Base-by-base conservation (phyloP, 1,140 invertebrate species). In the Charaxes varanes region DNA sequence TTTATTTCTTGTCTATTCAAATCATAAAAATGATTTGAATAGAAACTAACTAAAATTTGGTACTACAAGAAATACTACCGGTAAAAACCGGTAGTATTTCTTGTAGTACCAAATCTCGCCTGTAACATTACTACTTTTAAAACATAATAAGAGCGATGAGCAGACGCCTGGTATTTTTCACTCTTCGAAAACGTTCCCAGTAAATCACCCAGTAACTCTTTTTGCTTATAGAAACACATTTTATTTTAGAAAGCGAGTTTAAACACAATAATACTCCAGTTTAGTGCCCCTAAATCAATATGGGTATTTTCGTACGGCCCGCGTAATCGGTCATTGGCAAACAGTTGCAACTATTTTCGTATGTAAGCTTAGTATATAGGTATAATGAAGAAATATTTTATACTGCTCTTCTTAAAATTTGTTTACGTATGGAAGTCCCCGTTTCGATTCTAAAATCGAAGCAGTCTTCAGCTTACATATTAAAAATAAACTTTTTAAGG, bases 151-250 rank as follows among this genome's bases (percentile, higher is more conserved):
- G 45, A 54, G 23, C 37, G 33, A 35, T 44, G 48, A 45, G 49
- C 41, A 36, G 22, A 34, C 56, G 59, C 44, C 66, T 68, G 71
- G 54, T 58, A 54, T 65, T 48, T 58, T 53, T 76, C 68, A 76
- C 64, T 76, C 68, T 44, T 38, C 62, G 41, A 44, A 42, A 53
- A 53, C 61, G 57, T 60, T 61, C 43, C 50, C 55, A 47, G 50
- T 71, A 72, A 76, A 76, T 72, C 66, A 68, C 60, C 32, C 14
- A 27, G 49, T 60, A 62, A n/a, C 53, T 47, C 50, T 47, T 50
- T 14, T 47, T 33, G 50, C 50, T 42, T 45, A 37, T 45, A 49
- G 45, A 42, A 56, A 47, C 43, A 35, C 31, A 46, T 51, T 64
- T 64, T 64, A 63, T 60, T 63, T 63, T 56, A 40, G 50, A 54